Evolutionary conservation across 2,113 vertebrate species (phyloP), one percentile per base, ranked within the genome.

Genomic region (Myrmecobius fasciatus): DNA sequence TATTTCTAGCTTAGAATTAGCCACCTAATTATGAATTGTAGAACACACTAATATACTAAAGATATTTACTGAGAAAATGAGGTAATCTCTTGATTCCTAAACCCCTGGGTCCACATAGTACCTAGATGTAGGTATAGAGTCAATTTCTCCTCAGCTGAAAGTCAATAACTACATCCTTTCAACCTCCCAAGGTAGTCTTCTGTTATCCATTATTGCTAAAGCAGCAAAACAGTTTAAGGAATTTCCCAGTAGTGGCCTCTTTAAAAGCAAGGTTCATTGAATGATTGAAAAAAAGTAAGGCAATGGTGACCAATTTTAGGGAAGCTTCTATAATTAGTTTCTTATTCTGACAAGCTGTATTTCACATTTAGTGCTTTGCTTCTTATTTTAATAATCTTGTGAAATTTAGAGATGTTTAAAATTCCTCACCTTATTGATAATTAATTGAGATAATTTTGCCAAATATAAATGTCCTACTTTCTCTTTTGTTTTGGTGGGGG

Each of bases 271-370:
- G 10, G 24, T 89, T n/a, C 94, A 52, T 46, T 43, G 36, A 75
- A n/a, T 43, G 67, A 75, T 2, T n/a, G 49, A 52, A 43, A 91
- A 91, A 96, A 91, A 92, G 67, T 89, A 89, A 95, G 93, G 28
- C n/a, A 92, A 54, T 11, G 17, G 10, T 75, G 25, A 91, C 12
- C 22, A 54, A 5, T 92, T 91, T 28, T 89, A 95, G 9, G 6
- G 47, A 94, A 90, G 25, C 3, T 67, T 88, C 12, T 91, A 6
- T 75, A 53, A 91, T 67, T 93, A 83, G 90, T 8, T 92, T 94
- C 17, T 91, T 94, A 91, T 56, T 83, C 56, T 89, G 75, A 91
- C 46, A 90, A 88, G 24, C 0, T 22, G 91, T 83, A 52, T 46
- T 96, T 92, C 91, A 54, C 54, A 54, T 53, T 12, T 93, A 47